Evolutionary conservation across 2,888 invertebrate species (phyloP).

Genomic region (Lacanobia oleracea): DNA sequence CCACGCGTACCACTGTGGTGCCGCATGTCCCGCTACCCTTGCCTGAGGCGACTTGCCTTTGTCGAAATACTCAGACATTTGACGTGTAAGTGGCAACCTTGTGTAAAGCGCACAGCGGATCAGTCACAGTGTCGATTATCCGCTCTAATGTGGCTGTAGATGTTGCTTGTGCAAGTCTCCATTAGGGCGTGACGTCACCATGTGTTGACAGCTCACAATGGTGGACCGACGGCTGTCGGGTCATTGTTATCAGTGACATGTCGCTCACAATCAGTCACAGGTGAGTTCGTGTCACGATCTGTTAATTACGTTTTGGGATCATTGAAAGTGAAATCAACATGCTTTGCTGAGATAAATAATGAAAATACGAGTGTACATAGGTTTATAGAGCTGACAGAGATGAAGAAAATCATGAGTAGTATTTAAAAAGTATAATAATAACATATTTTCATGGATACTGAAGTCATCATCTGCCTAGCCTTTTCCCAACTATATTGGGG

Average conservation of each 20-base stretch:
- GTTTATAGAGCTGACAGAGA: neutral
- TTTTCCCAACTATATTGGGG: too few relatives aligned
- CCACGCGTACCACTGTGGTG: neutral
- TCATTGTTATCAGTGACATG: slow-evolving; percentile 17
- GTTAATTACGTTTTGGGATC: slow-evolving; percentile 9
- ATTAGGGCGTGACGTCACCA: slow-evolving; percentile 37
- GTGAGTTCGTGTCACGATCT: slow-evolving; percentile 4
- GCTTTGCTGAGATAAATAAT: neutral
- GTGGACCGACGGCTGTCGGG: neutral
- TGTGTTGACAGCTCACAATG: slow-evolving; percentile 24
- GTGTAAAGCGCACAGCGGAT: slow-evolving; percentile 9
- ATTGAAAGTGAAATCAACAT: slow-evolving; percentile 22
- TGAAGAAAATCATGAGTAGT: neutral
- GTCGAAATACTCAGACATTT: slow-evolving; percentile 11
- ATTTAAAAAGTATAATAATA: neutral
- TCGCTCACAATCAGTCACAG: slow-evolving; percentile 9
- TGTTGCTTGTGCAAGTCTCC: slow-evolving; percentile 43
- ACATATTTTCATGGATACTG: too few relatives aligned
- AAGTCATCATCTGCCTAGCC: too few relatives aligned
- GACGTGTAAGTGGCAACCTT: slow-evolving; percentile 21
- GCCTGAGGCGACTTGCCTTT: neutral
- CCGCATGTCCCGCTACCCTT: neutral
- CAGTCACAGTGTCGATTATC: slow-evolving; percentile 35
- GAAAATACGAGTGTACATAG: neutral
- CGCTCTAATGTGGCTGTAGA: slow-evolving; percentile 38